Evolutionary conservation across 1,140 invertebrate species (phyloP).

Genomic region (Macrotrachela quadricornifera): DNA sequence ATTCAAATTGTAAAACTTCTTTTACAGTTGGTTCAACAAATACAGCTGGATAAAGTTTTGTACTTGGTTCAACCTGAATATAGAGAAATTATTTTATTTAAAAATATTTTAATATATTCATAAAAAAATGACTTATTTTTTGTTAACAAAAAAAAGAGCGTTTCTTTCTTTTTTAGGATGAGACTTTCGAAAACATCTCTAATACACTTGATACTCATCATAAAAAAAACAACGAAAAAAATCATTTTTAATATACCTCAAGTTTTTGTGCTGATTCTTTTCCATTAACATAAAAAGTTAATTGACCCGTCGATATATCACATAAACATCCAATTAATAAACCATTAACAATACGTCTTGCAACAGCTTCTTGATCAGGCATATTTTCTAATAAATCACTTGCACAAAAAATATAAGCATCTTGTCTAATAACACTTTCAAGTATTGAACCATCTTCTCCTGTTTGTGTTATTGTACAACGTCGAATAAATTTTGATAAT

Average conservation of each 20-base stretch:
- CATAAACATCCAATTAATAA: slow-evolving; percentile 93
- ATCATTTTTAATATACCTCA: no score
- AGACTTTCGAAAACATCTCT: no score
- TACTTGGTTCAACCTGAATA: slow-evolving; percentile 77
- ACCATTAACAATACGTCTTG: slow-evolving; percentile 41
- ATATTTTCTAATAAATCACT: slow-evolving; percentile 48
- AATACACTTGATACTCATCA: no score
- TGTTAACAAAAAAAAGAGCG: no score
- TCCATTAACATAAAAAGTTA: slow-evolving; percentile 85
- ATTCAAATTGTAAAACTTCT: slow-evolving; percentile 89
- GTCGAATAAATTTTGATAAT: slow-evolving; percentile 14
- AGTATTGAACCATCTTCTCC: slow-evolving; percentile 4
- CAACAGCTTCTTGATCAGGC: not conserved
- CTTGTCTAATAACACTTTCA: slow-evolving; percentile 53
- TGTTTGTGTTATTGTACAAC: slow-evolving; percentile 9
- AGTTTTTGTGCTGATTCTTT: slow-evolving; percentile 68
- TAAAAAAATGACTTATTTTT: no score
- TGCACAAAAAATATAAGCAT: slow-evolving; percentile 89
- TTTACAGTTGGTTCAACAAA: slow-evolving; percentile 95
- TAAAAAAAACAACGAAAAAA: no score
- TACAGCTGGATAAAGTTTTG: slow-evolving; percentile 89
- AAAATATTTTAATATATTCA: no score
- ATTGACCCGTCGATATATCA: slow-evolving; percentile 60
- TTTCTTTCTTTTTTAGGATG: no score
- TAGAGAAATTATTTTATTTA: no score